phyloP scores from a whole-genome alignment of 2,113 vertebrate genomes.

The Varanus salvator region DNA sequence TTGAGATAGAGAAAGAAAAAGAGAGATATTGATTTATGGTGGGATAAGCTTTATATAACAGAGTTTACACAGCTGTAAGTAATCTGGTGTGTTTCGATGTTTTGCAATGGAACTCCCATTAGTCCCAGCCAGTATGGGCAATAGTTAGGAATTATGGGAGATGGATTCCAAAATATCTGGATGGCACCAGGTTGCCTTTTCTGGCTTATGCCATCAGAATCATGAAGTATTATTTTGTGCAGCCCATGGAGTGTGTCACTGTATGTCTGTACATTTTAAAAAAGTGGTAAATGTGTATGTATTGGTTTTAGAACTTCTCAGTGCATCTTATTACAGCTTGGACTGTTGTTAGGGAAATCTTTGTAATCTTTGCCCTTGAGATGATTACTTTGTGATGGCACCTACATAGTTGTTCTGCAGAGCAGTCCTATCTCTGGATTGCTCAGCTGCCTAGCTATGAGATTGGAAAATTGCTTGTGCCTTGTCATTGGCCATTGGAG shows the following conservation, averaged over 20 bases:
- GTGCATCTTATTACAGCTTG: not conserved
- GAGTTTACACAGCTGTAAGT: not conserved
- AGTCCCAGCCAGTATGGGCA: no score
- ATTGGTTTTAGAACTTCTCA: not conserved
- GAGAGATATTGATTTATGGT: not conserved
- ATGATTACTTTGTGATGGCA: not conserved
- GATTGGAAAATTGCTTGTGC: no score
- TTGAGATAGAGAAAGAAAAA: no score
- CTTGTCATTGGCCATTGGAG: no score
- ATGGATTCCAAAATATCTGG: no score
- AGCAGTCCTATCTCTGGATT: no score
- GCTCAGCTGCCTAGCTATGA: no score
- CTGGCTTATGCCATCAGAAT: not conserved
- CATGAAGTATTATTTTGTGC: not conserved
- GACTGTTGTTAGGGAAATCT: not conserved
- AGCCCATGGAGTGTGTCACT: not conserved
- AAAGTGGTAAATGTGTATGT: not conserved
- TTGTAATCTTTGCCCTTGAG: not conserved
- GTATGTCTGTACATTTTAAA: not conserved
- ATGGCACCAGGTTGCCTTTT: no score
- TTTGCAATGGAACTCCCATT: no score
- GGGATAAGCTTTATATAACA: not conserved
- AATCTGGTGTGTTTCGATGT: not conserved
- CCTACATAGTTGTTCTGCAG: not conserved
- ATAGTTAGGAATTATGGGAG: no score